Evolutionary conservation across 2,113 vertebrate genomes (phyloP), one percentile per base, ranked within the genome.

Genomic region (Chloropsis hardwickii): DNA sequence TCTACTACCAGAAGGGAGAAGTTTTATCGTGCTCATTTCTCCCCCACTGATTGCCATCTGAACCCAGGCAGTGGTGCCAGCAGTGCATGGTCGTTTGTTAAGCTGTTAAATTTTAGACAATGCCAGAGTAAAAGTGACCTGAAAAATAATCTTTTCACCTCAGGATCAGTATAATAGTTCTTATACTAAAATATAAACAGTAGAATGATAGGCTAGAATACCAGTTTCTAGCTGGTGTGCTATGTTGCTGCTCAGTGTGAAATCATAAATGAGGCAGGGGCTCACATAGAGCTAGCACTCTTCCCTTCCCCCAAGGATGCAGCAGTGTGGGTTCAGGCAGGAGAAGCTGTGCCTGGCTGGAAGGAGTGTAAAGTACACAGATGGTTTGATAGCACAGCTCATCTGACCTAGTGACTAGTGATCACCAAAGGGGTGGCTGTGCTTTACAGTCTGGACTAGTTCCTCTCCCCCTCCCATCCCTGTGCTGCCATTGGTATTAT

Each of bases 401-500:
- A 48, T 48, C 81, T 3, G 2, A 22, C 60, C 16, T 6, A 5
- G 54, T 65, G 37, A 87, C 28, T 42, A 65, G 48, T 23, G 80
- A 1, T 39, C 6, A 4, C 60, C 48, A 23, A 42, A 31, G 9
- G 9, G 2, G 16, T 0, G 3, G 18, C 42, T 3, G 1, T 51
- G 24, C 27, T 65, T 73, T 64, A 47, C 29, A 44, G 21, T 25
- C 45, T 50, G 48, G 45, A 37, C 19, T 31, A 10, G 27, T 65
- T 71, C 40, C 29, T 45, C 10, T 45, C 12, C 12, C 12, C 3
- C 5, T 25, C 40, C 53, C 20, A 33, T 54, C 81, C 73, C 45
- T 45, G 11, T 48, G 28, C 61, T 81, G 61, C 29, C 48, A 3
- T 28, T 85, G 60, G n/a, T 65, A 39, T 6, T 65, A 39, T 6